A percentile compares a stretch with the other conserved stretches of the same genome.
These are phyloP conservation scores for Drosophila mettleri DNA, from an alignment of 2,888 invertebrate genomes.

Conservation along the genomic window DNA sequence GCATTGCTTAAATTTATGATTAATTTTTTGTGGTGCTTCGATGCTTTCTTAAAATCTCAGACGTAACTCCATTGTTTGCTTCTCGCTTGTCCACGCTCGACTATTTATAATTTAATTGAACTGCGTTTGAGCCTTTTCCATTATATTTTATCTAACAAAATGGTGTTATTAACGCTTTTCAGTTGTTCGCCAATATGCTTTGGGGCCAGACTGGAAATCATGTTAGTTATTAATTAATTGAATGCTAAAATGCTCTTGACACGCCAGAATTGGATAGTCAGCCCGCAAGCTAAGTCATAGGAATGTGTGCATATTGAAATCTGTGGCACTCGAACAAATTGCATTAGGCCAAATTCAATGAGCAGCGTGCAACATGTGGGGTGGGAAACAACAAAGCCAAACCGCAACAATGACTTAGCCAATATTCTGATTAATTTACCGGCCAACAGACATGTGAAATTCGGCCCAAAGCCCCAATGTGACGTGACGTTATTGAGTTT, in stretches of 20 bases:
- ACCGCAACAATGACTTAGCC: conserved; percentile 39
- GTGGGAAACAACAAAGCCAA: conserved; percentile 20
- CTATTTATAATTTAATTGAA: not conserved
- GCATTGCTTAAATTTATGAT: not conserved
- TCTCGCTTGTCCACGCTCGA: not conserved
- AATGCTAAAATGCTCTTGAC: conserved; percentile 33
- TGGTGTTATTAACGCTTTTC: not conserved
- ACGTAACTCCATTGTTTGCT: conserved; percentile 1
- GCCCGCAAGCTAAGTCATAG: conserved; percentile 13
- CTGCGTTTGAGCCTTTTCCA: not conserved
- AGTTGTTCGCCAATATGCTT: not conserved
- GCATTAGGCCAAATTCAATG: conserved; percentile 19
- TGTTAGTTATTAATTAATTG: conserved; percentile 35
- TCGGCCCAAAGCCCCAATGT: conserved; percentile 3
- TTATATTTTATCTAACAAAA: not conserved
- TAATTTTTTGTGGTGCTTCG: conserved; percentile 1
- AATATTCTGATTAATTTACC: conserved; percentile 45
- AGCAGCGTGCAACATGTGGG: conserved; percentile 3
- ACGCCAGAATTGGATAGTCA: not conserved
- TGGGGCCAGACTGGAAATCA: not conserved
- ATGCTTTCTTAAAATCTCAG: not conserved
- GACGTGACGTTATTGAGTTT: not conserved
- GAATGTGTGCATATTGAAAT: conserved; percentile 43
- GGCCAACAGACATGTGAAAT: conserved; percentile 12
- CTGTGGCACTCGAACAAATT: conserved; percentile 29